A percentile compares a stretch with the other conserved stretches of the same genome.
phyloP scores from a whole-genome alignment of 1,140 invertebrate species.

The Goniozus legneri region DNA sequence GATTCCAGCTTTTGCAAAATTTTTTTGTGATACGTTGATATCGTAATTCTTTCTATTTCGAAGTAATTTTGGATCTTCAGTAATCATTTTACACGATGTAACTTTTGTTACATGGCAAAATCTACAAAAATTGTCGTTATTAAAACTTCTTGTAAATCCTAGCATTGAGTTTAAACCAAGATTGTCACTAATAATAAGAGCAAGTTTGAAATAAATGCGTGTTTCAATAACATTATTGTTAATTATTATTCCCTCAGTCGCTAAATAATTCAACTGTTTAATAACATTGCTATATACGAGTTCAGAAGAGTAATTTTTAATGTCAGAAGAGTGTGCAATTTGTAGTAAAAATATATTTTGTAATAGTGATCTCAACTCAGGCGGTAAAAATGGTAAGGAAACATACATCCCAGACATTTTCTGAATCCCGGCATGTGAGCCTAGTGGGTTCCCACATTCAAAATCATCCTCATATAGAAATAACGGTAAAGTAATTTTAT shows the following conservation, averaged over 20 bases:
- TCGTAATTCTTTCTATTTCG: conserved; percentile 13
- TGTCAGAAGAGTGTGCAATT: conserved; percentile 19
- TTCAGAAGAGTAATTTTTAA: conserved; percentile 12
- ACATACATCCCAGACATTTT: conserved; percentile 21
- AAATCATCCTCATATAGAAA: conserved; percentile 22
- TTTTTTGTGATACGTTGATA: conserved; percentile 10
- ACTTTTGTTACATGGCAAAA: conserved; percentile 17
- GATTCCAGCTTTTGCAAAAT: conserved; percentile 16
- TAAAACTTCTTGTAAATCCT: conserved; percentile 18
- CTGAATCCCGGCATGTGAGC: conserved; percentile 15
- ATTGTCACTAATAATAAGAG: conserved; percentile 22
- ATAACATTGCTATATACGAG: conserved; percentile 12
- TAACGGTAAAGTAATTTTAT: conserved; percentile 13
- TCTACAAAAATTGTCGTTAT: conserved; percentile 15
- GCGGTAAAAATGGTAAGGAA: conserved; percentile 18
- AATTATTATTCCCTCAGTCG: conserved; percentile 16
- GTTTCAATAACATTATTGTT: not conserved
- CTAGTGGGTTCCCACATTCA: conserved; percentile 20
- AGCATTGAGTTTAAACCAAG: conserved; percentile 21
- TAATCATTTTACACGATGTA: not conserved
- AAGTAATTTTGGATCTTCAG: not conserved
- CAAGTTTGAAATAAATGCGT: conserved; percentile 17
- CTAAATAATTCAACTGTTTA: conserved; percentile 21
- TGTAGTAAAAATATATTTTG: conserved; percentile 20
- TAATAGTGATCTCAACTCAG: conserved; percentile 14